These are phyloP conservation scores for Eutolmus rufibarbis DNA, from an alignment of 2,888 invertebrate genomes.

Conservation along the genomic window DNA sequence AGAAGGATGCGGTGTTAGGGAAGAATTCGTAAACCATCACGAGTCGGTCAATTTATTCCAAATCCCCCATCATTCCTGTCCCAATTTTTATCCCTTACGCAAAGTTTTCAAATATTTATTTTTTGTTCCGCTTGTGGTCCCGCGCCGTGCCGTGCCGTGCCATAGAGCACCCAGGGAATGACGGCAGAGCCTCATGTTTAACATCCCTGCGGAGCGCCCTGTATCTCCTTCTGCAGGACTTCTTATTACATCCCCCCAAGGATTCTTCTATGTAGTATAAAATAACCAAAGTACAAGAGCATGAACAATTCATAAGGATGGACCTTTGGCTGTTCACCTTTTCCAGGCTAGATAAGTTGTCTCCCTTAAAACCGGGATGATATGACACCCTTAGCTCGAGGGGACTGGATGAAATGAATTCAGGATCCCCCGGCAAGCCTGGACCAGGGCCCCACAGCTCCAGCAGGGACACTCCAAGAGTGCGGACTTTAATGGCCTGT, in stretches of 20 bases:
- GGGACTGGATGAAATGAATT: constrained; percentile 22
- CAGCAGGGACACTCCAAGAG: background rate
- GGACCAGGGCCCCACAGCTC: background rate
- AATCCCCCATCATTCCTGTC: constrained; percentile 16
- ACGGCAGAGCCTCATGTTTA: background rate
- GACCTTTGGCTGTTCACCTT: constrained; percentile 34
- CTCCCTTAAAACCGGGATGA: constrained; percentile 14
- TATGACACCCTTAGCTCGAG: background rate
- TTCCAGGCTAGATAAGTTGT: constrained; percentile 37
- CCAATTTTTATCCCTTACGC: constrained; percentile 28
- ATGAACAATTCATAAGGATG: constrained; percentile 40
- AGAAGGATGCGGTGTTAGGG: background rate
- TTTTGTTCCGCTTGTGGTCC: background rate
- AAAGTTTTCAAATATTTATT: constrained; percentile 38
- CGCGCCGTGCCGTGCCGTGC: background rate
- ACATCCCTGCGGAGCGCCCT: background rate
- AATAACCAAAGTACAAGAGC: constrained; percentile 15
- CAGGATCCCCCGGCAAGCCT: background rate
- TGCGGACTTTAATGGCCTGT: constrained; percentile 16
- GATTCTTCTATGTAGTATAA: background rate
- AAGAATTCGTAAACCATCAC: constrained; percentile 21
- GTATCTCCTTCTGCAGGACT: background rate
- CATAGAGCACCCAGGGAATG: background rate
- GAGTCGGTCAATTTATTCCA: constrained; percentile 33
- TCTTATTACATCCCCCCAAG: constrained; percentile 17